Conservation (phyloP, 2,888 invertebrate species). For the Leptarthrus brevirostris region DNA sequence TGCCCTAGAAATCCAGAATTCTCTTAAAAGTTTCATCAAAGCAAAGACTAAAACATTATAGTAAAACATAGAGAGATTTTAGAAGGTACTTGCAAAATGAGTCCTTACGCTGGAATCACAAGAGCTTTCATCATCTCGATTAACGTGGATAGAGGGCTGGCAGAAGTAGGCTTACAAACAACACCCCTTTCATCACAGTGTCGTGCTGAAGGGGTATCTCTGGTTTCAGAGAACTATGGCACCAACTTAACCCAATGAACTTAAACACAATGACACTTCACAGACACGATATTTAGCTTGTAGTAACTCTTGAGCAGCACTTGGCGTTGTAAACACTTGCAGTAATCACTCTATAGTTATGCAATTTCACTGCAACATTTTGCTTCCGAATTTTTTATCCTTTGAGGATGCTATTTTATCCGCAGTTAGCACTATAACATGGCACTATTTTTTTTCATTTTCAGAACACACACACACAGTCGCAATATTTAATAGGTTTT, state of each 20-base stretch:
- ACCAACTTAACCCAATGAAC: constrained; percentile 45
- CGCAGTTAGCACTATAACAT: neutral
- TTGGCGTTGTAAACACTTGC: constrained; percentile 37
- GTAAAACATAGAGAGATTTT: constrained; percentile 9
- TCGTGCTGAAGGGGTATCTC: neutral
- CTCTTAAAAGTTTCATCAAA: constrained; percentile 26
- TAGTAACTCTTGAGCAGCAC: constrained; percentile 16
- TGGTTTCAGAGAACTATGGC: constrained; percentile 11
- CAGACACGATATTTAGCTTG: constrained; percentile 37
- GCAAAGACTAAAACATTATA: constrained; percentile 5
- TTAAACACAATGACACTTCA: constrained; percentile 41
- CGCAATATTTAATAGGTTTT: neutral
- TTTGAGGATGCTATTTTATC: constrained; percentile 15
- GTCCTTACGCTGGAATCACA: constrained; percentile 38
- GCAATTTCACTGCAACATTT: constrained; percentile 26
- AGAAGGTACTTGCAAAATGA: constrained; percentile 42
- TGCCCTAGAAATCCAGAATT: constrained; percentile 33
- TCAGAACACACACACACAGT: constrained; percentile 16
- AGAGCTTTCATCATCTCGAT: constrained; percentile 47
- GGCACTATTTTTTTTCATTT: constrained; percentile 13
- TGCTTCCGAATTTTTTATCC: neutral
- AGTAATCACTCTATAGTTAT: constrained; percentile 39
- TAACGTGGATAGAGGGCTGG: constrained; percentile 38
- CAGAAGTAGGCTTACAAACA: constrained; percentile 35
- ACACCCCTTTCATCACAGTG: constrained; percentile 41